These are phyloP conservation scores for Orius insidiosus DNA, from an alignment of 1,140 invertebrate genomes.

Conservation along the genomic window DNA sequence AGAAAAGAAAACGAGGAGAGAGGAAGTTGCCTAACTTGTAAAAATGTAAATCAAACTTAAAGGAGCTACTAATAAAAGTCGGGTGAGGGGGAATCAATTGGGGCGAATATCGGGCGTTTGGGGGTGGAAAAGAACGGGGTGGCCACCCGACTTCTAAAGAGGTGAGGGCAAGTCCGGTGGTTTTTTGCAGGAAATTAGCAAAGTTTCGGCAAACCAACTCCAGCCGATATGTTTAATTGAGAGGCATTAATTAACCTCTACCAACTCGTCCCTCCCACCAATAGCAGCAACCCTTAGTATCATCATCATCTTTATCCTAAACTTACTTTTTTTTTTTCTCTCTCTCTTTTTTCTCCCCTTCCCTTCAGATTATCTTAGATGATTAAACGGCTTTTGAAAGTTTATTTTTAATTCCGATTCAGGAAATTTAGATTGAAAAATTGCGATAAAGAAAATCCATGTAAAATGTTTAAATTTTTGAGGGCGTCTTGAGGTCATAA, in stretches of 20 bases:
- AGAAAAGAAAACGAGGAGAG: too few relatives aligned
- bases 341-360: neutral
- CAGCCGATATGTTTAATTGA: constrained; percentile 1
- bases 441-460: too few relatives aligned
- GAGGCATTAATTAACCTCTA: constrained; percentile 5
- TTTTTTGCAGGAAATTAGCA: neutral
- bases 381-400: neutral
- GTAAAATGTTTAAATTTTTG: too few relatives aligned
- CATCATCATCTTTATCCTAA: neutral
- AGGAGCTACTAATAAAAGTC: too few relatives aligned
- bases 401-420: neutral
- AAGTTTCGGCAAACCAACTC: neutral
- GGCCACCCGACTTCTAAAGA: constrained; percentile 8
- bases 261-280: neutral
- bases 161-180: constrained; percentile 8
- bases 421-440: too few relatives aligned
- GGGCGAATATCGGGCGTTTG: neutral
- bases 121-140: constrained; percentile 13
- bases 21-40: too few relatives aligned
- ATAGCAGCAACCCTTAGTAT: neutral
- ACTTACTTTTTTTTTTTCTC: neutral
- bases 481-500: too few relatives aligned
- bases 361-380: neutral
- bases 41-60: too few relatives aligned
- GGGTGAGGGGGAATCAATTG: too few relatives aligned